Evolutionary conservation across 2,888 invertebrate species (phyloP), one percentile per base, ranked within the genome.

Genomic region (Melipona bicolor): DNA sequence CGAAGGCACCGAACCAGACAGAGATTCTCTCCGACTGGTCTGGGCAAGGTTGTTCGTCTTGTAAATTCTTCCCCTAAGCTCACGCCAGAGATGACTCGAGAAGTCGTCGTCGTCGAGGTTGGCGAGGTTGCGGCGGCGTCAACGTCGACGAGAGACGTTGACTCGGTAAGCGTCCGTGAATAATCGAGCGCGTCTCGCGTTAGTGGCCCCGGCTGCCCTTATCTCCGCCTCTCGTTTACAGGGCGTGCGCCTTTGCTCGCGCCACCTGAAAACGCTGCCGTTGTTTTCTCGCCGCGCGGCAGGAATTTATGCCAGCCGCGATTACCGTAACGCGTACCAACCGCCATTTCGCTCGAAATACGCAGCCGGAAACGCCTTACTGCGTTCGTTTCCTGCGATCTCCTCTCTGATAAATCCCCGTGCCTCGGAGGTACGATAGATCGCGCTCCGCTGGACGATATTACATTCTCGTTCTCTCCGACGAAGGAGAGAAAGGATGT

Each of bases 121-220:
- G 27, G 27, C 27, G 36, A 36, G 36, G 36, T 36, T 36, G 9
- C 11, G 59, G 54, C 76, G 61, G 9, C 64, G n/a, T 43, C 76
- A 56, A 61, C 62, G 54, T 74, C 61, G 56, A 21, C 61, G 64
- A 72, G 56, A 64, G 61, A 27, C 27, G 62, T 73, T 54, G 64
- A 54, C 56, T 27, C 61, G 79, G 71, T 86, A 84, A 86, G 69
- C 77, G 56, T 21, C 75, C 78, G 85, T 83, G 80, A 86, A 83
- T 85, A 85, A 85, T 86, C 83, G 85, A 78, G 76, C 71, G 19
- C 77, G 84, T 59, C 64, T 61, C 67, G 77, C 77, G 36, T 85
- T 80, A 81, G 69, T 43, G 79, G 69, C 78, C 68, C 65, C 67
- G 80, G 72, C 62, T 61, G 65, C 64, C 70, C 83, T 86, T 59